Base-by-base conservation (phyloP, 2,888 invertebrate species). In the Drosophila suboccidentalis region DNA sequence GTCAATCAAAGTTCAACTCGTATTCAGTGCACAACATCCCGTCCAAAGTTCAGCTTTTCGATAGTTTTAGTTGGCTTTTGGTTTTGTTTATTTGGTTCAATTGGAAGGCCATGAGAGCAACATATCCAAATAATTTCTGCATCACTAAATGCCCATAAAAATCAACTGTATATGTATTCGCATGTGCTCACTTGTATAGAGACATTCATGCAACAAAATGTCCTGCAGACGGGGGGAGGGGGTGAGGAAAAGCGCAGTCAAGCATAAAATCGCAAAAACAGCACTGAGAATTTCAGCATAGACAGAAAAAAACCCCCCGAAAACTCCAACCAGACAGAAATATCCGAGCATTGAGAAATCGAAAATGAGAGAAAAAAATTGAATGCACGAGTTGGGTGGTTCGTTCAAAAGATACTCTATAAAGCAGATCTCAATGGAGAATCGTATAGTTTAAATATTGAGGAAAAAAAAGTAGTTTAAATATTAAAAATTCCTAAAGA, bases 141-240 rank as follows among this genome's bases (percentile, higher is more conserved):
- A 76, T 79, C 88, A 82, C 82, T 74, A 74, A 87, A 89, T 82
- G 65, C 61, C 74, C 90, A 89, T 85, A 89, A 85, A 81, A 82
- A 72, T 81, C 84, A 83, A 84, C 78, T 19, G 53, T 32, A 41
- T 53, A 32, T 54, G 15, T 57, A 19, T 46, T 32, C n/a, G 17
- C 13, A 39, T 60, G 41, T 73, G 50, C 60, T 22, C 36, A 46
- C 13, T 26, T 57, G 26, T 60, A 71, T 71, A 55, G 60, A 77
- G 72, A 80, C 60, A 71, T 80, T 53, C 55, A 54, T 76, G 76
- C 76, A 79, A 76, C 75, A 79, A 79, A 75, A 47, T 75, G 61
- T 80, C 26, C 64, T 47, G 80, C 65, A 46, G 44, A 53, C 15
- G n/a, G 17, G 13, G 36, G 17, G 3, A 8, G 26, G 26, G 26